Percentiles rank a stretch among this genome's conserved stretches.
phyloP scores from a whole-genome alignment of 1,140 invertebrate species.

The Cyrtorhinus lividipennis region DNA sequence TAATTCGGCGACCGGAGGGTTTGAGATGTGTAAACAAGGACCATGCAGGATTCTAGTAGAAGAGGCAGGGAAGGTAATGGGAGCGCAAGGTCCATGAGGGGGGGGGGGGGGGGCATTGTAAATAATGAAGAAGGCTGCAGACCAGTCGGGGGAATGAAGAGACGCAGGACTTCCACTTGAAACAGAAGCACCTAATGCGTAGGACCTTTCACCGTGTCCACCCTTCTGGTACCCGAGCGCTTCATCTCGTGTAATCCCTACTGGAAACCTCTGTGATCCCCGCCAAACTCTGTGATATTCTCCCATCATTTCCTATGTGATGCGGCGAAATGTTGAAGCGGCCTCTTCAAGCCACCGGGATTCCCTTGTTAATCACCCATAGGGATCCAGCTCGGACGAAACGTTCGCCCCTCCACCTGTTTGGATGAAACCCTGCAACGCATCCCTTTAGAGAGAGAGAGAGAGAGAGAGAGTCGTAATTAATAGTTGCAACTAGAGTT shows the following conservation, averaged over 20 bases:
- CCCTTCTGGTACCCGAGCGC: background rate
- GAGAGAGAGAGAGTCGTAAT: background rate
- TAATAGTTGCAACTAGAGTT: background rate
- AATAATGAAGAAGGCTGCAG: background rate
- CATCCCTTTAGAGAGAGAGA: too few species aligned
- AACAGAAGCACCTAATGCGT: conserved; percentile 8
- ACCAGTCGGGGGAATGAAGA: background rate
- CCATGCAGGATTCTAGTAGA: background rate
- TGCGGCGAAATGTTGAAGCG: background rate
- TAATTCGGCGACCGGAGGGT: background rate
- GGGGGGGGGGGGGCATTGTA: background rate
- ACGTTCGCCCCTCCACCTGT: background rate
- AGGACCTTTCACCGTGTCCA: background rate
- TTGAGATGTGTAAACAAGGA: conserved; percentile 1
- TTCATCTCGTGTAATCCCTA: background rate
- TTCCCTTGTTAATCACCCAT: conserved; percentile 3
- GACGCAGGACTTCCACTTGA: background rate
- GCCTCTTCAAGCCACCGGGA: background rate
- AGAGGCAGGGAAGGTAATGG: background rate
- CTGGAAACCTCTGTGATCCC: conserved; percentile 5
- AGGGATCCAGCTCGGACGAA: background rate
- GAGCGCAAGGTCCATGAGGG: background rate
- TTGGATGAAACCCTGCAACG: background rate
- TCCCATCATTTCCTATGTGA: background rate
- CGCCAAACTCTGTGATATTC: background rate